phyloP scores from a whole-genome alignment of 2,888 invertebrate species.

The Timema cristinae region DNA sequence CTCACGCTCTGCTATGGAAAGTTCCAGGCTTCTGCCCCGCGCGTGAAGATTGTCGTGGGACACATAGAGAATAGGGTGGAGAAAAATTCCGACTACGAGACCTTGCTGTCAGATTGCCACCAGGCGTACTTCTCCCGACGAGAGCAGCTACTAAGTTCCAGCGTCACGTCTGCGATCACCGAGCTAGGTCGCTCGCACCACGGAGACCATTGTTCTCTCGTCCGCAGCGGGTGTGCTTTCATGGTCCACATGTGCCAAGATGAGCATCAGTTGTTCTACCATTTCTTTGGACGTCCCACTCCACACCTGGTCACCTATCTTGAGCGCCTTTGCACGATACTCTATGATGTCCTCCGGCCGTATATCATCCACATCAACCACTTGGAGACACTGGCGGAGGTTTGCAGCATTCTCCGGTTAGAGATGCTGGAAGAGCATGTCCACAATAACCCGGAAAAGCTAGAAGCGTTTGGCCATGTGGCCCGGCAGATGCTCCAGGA shows the following conservation, averaged over 20 bases:
- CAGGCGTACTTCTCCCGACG: constrained; percentile 77
- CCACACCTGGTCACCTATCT: constrained; percentile 69
- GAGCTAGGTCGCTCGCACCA: constrained; percentile 60
- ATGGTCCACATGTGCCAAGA: constrained; percentile 92
- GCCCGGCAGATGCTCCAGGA: constrained; percentile 85
- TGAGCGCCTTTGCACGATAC: constrained; percentile 75
- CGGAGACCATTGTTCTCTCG: constrained; percentile 76
- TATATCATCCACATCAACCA: constrained; percentile 95
- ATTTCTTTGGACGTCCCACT: constrained; percentile 76
- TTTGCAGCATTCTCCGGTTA: constrained; percentile 86
- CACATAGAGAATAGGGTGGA: constrained; percentile 77
- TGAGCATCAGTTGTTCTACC: constrained; percentile 85
- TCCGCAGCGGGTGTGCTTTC: constrained; percentile 84
- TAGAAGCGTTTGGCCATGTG: constrained; percentile 71
- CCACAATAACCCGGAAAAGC: constrained; percentile 67
- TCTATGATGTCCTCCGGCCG: constrained; percentile 91
- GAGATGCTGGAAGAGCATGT: constrained; percentile 93
- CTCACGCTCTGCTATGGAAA: constrained; percentile 90
- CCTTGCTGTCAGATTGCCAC: constrained; percentile 73
- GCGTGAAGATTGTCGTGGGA: constrained; percentile 73
- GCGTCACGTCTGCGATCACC: constrained; percentile 64
- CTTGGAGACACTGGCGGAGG: constrained; percentile 93
- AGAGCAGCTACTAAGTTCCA: constrained; percentile 60
- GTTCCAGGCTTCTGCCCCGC: constrained; percentile 88
- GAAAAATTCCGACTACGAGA: constrained; percentile 50